A percentile compares a stretch with the other conserved stretches of the same genome.
These are phyloP conservation scores for Fukomys damarensis DNA, from an alignment of 2,113 vertebrate genomes.

Conservation along the genomic window DNA sequence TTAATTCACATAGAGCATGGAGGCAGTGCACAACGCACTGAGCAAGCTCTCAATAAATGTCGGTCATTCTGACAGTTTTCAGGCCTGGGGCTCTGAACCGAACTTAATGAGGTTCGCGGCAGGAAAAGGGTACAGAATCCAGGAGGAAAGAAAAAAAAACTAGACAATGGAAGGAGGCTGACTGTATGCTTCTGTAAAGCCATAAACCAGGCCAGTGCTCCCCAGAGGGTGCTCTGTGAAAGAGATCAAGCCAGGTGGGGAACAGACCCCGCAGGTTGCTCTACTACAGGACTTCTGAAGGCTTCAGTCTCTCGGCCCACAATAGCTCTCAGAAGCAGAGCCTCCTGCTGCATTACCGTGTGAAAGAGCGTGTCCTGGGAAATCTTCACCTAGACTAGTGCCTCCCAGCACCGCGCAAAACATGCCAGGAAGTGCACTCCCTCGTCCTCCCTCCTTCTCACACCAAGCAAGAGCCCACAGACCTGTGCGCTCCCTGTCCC, in stretches of 20 bases:
- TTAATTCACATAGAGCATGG: not conserved
- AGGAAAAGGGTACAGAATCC: constrained; percentile 28
- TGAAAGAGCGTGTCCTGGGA: not conserved
- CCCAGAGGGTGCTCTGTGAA: constrained; percentile 34
- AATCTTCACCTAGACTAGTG: not conserved
- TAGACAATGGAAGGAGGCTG: constrained; percentile 13
- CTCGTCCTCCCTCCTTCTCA: not conserved
- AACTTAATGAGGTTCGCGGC: constrained; percentile 37
- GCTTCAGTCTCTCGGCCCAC: not conserved
- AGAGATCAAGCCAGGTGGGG: not conserved
- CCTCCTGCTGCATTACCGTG: not conserved
- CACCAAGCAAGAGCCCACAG: not conserved
- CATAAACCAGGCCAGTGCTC: constrained; percentile 57
- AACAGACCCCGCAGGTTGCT: not conserved
- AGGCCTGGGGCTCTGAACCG: constrained; percentile 37
- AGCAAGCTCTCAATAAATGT: not conserved
- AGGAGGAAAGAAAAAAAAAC: constrained; percentile 3
- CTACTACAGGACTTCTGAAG: constrained; percentile 28
- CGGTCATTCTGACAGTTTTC: not conserved
- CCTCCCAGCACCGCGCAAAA: not conserved
- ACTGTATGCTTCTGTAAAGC: constrained; percentile 6
- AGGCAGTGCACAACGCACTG: not conserved
- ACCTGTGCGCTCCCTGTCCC: not conserved
- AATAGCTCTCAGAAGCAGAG: not conserved
- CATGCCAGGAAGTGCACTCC: accelerated